A percentile compares a stretch with the other conserved stretches of the same genome.
These are phyloP conservation scores for Vulpes lagopus DNA, from an alignment of 2,113 vertebrate species.

Conservation along the genomic window DNA sequence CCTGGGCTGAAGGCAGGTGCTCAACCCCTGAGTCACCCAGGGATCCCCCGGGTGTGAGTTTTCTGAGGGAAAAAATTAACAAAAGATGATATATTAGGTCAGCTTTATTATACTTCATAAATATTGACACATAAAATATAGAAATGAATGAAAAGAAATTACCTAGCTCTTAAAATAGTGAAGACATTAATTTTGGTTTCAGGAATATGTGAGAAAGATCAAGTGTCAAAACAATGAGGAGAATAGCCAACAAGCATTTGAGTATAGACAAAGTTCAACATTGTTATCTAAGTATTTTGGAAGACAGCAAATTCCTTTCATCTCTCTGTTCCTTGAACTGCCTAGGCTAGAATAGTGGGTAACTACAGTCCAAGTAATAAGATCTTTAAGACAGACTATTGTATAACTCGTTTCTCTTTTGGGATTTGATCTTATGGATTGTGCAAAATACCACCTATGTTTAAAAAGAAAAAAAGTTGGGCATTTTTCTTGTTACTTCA, in stretches of 20 bases:
- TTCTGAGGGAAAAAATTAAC: slow-evolving; percentile 45
- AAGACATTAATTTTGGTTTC: background rate
- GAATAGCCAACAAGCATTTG: background rate
- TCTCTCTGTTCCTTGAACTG: background rate
- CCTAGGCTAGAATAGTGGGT: background rate
- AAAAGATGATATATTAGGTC: background rate
- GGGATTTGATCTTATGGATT: background rate
- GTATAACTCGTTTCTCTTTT: background rate
- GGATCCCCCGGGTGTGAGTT: background rate
- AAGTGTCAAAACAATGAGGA: background rate
- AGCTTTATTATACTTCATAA: slow-evolving; percentile 44
- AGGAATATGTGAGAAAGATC: background rate
- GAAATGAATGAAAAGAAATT: background rate
- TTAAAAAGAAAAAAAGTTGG: background rate
- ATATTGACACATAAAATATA: background rate
- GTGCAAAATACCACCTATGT: background rate
- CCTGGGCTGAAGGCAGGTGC: too few relatives aligned
- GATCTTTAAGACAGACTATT: background rate
- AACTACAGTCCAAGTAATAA: background rate
- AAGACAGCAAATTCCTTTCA: background rate
- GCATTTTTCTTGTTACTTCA: background rate
- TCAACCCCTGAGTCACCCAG: too few relatives aligned
- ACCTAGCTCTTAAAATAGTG: background rate
- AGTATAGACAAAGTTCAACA: background rate
- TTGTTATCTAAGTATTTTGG: background rate